Conservation (phyloP, 2,113 vertebrate species). For the Phocoena phocoena region DNA sequence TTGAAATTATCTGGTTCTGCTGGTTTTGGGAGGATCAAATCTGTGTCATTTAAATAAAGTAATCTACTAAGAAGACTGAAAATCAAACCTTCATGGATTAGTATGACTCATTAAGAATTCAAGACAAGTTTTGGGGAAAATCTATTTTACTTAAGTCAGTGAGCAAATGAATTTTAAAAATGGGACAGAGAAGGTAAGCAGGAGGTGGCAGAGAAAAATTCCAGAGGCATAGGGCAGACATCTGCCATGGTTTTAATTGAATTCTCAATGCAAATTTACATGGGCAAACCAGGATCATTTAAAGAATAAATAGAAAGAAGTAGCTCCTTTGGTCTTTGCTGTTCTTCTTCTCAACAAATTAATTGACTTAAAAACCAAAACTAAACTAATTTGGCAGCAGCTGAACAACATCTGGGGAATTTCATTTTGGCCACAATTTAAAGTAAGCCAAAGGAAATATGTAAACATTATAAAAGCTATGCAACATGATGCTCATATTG, state of each 20-base stretch:
- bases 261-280: background rate
- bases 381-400: background rate
- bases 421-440: background rate
- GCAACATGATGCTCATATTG: background rate
- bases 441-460: background rate
- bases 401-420: background rate
- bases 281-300: background rate
- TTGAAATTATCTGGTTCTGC: background rate
- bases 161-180: background rate
- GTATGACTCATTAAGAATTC: background rate
- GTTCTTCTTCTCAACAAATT: background rate
- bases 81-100: background rate
- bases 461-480: background rate
- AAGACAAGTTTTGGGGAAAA: background rate
- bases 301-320: conserved; percentile 6
- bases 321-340: background rate
- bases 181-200: background rate
- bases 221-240: background rate
- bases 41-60: background rate
- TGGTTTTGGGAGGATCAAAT: background rate
- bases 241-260: background rate
- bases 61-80: background rate
- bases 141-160: background rate
- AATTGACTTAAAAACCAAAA: background rate
- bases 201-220: background rate